Conservation (phyloP, 2,888 invertebrate species). For the Caprella mutica region DNA sequence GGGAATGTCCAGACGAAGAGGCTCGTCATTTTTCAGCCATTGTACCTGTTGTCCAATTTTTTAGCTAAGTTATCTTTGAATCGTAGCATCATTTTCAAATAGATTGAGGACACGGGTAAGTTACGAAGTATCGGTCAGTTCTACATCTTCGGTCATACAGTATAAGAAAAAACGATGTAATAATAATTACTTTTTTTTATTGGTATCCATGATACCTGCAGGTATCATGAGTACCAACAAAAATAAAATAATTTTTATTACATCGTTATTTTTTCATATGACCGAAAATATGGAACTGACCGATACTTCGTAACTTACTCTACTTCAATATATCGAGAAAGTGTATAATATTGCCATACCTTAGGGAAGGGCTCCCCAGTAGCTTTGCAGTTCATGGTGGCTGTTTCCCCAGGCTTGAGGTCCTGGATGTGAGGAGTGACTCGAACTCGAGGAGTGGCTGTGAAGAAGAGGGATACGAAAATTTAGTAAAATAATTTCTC, state of each 20-base stretch:
- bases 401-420: constrained; percentile 54
- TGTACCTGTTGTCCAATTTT: constrained; percentile 45
- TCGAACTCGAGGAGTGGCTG: constrained; percentile 60
- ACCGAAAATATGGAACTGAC: no score
- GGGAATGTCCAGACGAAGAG: constrained; percentile 46
- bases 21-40: constrained; percentile 63
- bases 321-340: no score
- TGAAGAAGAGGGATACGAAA: constrained; percentile 28
- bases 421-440: constrained; percentile 59
- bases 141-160: no score
- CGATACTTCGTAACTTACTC: no score
- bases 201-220: no score
- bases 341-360: constrained; percentile 41
- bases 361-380: constrained; percentile 60
- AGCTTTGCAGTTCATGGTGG: constrained; percentile 59
- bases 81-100: not conserved
- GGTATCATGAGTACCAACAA: no score
- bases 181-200: no score
- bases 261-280: no score
- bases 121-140: not conserved
- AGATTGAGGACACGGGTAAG: not conserved
- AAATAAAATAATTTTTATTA: no score
- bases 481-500: constrained; percentile 3
- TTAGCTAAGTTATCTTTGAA: not conserved
- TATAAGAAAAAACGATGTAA: no score